Evolutionary conservation across 2,113 vertebrate genomes (phyloP).

Genomic region (Agelaius phoeniceus): DNA sequence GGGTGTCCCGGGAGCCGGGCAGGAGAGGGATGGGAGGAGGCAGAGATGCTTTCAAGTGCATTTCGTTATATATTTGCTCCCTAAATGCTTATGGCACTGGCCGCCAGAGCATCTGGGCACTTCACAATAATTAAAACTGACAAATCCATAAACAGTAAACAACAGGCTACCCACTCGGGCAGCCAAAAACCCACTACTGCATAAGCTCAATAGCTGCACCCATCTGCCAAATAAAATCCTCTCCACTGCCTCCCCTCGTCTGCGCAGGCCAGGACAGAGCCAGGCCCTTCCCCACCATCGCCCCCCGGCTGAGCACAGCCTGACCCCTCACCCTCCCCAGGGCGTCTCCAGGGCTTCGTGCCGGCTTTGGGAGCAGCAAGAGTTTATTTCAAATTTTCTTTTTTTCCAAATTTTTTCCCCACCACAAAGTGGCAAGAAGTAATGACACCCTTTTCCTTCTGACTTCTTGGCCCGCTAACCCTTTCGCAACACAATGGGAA

Average conservation of each 20-base stretch:
- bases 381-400: background rate
- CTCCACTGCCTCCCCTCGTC: constrained; percentile 18
- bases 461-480: constrained; percentile 65
- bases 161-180: constrained; percentile 70
- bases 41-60: constrained; percentile 2
- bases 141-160: constrained; percentile 73
- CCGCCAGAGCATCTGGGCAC: constrained; percentile 69
- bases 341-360: background rate
- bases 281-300: background rate
- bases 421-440: constrained; percentile 18
- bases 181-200: constrained; percentile 69
- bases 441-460: constrained; percentile 47
- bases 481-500: constrained; percentile 72
- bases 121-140: constrained; percentile 75
- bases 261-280: constrained; percentile 2
- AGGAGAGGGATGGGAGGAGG: background rate
- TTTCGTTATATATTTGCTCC: constrained; percentile 55
- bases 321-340: background rate
- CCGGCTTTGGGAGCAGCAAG: background rate
- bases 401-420: background rate
- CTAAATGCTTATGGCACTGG: constrained; percentile 58
- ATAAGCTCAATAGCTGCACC: constrained; percentile 65
- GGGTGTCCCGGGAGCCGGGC: background rate
- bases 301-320: background rate
- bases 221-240: constrained; percentile 68